These are phyloP conservation scores for Thermophis baileyi DNA, from an alignment of 2,113 vertebrate species.

Conservation along the genomic window DNA sequence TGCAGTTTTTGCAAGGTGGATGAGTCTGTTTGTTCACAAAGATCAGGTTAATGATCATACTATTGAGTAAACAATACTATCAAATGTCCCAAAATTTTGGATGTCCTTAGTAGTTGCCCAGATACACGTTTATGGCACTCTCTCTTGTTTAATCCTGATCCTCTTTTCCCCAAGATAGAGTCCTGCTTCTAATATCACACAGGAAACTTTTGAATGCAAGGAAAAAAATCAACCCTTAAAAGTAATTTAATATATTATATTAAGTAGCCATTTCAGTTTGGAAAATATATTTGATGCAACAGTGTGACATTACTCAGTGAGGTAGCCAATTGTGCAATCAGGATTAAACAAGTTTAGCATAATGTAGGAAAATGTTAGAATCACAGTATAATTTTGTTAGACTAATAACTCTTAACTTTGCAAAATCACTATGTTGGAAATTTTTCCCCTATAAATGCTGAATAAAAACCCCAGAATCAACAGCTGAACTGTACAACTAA, in stretches of 20 bases:
- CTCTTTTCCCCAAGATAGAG: neutral
- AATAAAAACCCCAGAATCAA: neutral
- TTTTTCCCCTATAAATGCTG: neutral
- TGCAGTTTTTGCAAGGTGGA: neutral
- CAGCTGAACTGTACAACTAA: neutral
- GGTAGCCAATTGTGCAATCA: neutral
- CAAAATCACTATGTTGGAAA: neutral
- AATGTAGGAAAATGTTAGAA: neutral
- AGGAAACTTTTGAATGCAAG: neutral
- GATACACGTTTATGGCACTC: neutral
- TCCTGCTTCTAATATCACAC: neutral
- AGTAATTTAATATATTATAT: neutral
- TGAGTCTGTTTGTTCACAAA: neutral
- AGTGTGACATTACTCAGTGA: neutral
- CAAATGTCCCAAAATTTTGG: neutral
- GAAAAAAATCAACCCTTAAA: neutral
- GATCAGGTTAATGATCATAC: constrained; percentile 3
- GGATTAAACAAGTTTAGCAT: neutral
- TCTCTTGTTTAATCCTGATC: too few relatives aligned
- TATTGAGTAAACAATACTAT: neutral
- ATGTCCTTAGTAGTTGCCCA: neutral
- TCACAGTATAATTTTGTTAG: neutral
- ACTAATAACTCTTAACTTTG: neutral
- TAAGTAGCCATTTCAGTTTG: neutral
- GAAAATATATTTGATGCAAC: neutral